Evolutionary conservation across 2,888 invertebrate genomes (phyloP).

Genomic region (Phorcus lineatus): DNA sequence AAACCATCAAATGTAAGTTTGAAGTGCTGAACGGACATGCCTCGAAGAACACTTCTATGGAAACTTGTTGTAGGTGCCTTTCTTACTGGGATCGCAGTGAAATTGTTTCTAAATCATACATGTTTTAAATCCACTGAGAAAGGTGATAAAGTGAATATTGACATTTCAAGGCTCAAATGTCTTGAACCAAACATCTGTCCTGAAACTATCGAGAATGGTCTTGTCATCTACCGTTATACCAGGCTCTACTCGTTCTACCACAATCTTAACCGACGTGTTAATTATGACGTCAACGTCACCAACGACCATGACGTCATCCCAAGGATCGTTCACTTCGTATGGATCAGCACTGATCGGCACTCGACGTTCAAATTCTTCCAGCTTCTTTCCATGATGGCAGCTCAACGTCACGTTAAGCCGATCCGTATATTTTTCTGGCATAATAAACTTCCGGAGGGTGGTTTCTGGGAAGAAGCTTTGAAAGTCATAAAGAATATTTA

Average conservation of each 20-base stretch:
- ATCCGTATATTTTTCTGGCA: neutral
- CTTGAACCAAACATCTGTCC: neutral
- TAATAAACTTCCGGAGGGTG: neutral
- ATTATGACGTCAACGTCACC: neutral
- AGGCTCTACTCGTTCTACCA: neutral
- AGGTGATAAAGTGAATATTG: too few species aligned
- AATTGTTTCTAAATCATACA: too few species aligned
- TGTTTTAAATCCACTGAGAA: too few species aligned
- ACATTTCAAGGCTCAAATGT: neutral
- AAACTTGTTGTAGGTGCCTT: too few species aligned
- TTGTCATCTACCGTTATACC: neutral
- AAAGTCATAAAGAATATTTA: neutral
- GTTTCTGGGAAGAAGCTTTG: neutral
- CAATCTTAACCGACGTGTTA: neutral
- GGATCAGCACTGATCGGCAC: neutral
- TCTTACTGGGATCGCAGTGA: too few species aligned
- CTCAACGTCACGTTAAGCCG: neutral
- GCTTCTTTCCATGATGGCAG: neutral
- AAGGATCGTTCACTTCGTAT: neutral
- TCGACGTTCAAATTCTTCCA: neutral
- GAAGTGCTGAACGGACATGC: too few species aligned
- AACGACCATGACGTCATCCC: neutral
- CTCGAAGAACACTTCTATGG: too few species aligned
- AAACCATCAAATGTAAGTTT: too few species aligned
- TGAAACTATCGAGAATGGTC: neutral